These are phyloP conservation scores for Seira ritae DNA, from an alignment of 2,888 invertebrate genomes.

Conservation along the genomic window DNA sequence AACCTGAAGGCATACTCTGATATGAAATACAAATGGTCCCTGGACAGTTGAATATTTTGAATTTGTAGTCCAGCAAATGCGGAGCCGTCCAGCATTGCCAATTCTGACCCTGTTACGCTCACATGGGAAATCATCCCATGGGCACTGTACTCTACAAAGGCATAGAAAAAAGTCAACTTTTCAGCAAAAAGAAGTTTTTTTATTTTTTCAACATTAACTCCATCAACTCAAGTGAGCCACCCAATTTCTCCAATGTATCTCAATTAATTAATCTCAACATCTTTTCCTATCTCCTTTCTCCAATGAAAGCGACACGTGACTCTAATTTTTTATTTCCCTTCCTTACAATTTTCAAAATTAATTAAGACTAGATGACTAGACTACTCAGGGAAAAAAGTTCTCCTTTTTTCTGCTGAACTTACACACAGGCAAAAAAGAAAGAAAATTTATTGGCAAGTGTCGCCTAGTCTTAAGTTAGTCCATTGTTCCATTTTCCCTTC, in stretches of 20 bases:
- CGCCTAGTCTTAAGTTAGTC: neutral
- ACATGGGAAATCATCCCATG: slow-evolving; percentile 73
- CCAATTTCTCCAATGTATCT: neutral
- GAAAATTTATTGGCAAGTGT: neutral
- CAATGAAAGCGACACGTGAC: neutral
- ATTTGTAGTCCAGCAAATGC: slow-evolving; percentile 73
- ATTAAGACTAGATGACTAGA: neutral
- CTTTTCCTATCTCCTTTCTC: neutral
- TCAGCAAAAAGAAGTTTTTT: neutral
- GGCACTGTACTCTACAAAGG: slow-evolving; percentile 70
- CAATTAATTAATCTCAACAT: neutral
- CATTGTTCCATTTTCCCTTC: neutral
- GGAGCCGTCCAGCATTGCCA: slow-evolving; percentile 71
- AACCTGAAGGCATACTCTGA: slow-evolving; percentile 73
- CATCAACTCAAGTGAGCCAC: neutral
- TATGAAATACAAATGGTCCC: slow-evolving; percentile 72
- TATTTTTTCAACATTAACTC: neutral
- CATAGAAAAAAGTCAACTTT: slow-evolving; percentile 29
- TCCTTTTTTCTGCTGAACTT: neutral
- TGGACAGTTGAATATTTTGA: slow-evolving; percentile 71
- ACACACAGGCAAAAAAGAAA: neutral
- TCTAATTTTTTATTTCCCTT: neutral
- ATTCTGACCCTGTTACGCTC: slow-evolving; percentile 71
- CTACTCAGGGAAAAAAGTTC: neutral
- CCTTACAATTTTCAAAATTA: neutral